Evolutionary conservation across 1,140 invertebrate genomes (phyloP).

Genomic region (Popillia japonica): DNA sequence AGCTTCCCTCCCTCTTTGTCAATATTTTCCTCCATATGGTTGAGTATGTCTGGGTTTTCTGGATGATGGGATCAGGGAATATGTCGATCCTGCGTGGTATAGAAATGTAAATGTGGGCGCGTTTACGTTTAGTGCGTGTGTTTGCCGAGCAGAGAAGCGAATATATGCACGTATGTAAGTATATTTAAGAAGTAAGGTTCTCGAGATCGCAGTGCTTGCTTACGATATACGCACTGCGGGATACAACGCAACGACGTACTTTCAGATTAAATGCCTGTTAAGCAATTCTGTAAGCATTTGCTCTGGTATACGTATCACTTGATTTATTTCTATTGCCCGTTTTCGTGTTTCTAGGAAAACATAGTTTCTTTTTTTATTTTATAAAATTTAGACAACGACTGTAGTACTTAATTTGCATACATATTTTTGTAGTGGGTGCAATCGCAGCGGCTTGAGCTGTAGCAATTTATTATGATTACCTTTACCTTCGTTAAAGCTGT

Average conservation of each 20-base stretch:
- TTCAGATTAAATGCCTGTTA: constrained; percentile 21
- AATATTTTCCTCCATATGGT: constrained; percentile 48
- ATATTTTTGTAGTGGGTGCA: no score
- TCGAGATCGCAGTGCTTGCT: background rate
- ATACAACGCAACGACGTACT: background rate
- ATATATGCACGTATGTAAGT: background rate
- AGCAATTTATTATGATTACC: no score
- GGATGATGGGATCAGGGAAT: constrained; percentile 3
- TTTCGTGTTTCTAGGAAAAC: constrained; percentile 1
- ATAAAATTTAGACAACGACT: no score
- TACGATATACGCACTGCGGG: constrained; percentile 1
- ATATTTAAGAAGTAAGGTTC: background rate
- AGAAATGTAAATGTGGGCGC: constrained; percentile 21
- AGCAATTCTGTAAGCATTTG: constrained; percentile 16
- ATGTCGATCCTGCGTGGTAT: background rate
- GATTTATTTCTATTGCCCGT: background rate
- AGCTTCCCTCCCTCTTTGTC: constrained; percentile 44
- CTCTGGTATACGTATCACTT: background rate
- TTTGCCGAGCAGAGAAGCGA: background rate
- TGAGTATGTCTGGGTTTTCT: constrained; percentile 39
- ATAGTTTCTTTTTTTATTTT: background rate
- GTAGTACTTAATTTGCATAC: no score
- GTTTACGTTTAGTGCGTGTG: constrained; percentile 9
- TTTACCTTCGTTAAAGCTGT: no score
- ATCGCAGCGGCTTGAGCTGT: no score